Conservation (phyloP, 2,113 vertebrate genomes). For the Dipodomys ordii region DNA sequence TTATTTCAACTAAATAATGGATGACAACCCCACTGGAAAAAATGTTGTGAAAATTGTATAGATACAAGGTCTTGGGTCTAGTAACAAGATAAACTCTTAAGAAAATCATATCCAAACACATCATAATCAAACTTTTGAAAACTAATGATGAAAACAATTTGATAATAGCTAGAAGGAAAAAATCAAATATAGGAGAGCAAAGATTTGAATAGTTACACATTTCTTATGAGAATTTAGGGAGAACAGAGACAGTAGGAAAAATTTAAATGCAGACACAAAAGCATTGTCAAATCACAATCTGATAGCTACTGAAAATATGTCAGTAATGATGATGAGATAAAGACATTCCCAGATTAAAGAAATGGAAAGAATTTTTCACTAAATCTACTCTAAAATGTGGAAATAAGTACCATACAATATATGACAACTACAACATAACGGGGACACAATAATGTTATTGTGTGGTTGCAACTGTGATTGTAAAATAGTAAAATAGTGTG, state of each 20-base stretch:
- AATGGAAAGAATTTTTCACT: not conserved
- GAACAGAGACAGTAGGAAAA: not conserved
- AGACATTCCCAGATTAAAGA: not conserved
- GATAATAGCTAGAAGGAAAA: too few relatives aligned
- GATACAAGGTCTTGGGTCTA: not conserved
- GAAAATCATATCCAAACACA: not conserved
- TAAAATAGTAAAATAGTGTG: too few relatives aligned
- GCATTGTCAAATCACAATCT: not conserved
- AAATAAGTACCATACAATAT: not conserved
- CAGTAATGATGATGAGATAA: not conserved
- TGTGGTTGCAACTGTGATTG: too few relatives aligned
- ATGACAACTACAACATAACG: too few relatives aligned
- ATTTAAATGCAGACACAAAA: not conserved
- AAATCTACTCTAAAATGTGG: not conserved
- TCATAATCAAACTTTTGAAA: not conserved
- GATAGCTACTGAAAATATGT: not conserved
- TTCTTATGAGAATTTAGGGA: not conserved
- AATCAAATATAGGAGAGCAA: too few relatives aligned
- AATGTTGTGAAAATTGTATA: not conserved
- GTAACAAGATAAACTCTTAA: conserved; percentile 14
- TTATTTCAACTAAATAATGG: not conserved
- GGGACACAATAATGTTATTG: too few relatives aligned
- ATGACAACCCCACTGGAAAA: not conserved
- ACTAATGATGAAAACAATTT: not conserved
- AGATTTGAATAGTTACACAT: not conserved